Conservation (phyloP, 2,113 vertebrate species). For the Galbula dea region DNA sequence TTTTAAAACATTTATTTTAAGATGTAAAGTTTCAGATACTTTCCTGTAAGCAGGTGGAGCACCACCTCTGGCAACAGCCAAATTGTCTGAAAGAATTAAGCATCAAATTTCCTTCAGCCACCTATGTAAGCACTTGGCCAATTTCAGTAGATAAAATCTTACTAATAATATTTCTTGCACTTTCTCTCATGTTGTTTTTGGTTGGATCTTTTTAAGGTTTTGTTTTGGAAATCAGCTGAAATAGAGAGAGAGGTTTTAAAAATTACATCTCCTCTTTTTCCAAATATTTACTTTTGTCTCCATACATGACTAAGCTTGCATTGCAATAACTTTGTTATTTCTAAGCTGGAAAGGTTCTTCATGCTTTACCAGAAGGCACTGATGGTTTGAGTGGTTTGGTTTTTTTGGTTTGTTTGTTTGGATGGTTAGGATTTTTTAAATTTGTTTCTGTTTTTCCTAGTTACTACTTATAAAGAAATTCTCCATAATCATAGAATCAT, state of each 20-base stretch:
- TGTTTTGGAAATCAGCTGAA: neutral
- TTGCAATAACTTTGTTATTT: neutral
- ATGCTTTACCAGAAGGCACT: neutral
- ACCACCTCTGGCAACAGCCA: conserved; percentile 56
- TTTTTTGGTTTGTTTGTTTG: no score
- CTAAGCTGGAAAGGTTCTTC: neutral
- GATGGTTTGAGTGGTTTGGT: neutral
- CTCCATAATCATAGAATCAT: neutral
- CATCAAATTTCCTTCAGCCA: conserved; percentile 49
- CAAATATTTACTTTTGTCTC: neutral
- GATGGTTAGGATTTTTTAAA: no score
- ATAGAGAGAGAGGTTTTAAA: neutral
- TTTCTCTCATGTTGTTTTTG: neutral
- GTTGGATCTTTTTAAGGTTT: neutral
- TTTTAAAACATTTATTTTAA: neutral
- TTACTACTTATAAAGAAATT: neutral
- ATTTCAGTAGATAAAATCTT: conserved; percentile 38
- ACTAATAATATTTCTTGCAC: conserved; percentile 13
- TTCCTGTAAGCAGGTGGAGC: conserved; percentile 58
- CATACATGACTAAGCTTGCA: neutral
- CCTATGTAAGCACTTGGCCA: neutral
- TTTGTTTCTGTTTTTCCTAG: neutral
- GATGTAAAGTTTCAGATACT: conserved; percentile 39
- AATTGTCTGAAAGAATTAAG: conserved; percentile 44
- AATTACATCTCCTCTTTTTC: neutral